A percentile compares a stretch with the other conserved stretches of the same genome.
These are phyloP conservation scores for Syrista parreyssii DNA, from an alignment of 2,888 invertebrate species.

Conservation along the genomic window DNA sequence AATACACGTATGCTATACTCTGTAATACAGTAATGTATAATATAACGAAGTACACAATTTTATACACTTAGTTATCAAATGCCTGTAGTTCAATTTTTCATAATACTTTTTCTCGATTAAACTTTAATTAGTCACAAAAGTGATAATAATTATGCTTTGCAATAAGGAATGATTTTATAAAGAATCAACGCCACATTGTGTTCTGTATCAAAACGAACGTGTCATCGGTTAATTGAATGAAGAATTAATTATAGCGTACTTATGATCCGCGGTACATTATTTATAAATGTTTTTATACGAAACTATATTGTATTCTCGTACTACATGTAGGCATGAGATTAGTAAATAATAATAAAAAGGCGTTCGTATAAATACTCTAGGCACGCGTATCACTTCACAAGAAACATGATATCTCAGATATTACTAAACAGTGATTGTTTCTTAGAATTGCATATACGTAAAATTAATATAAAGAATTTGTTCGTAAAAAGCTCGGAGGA, in stretches of 20 bases:
- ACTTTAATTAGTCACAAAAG: neutral
- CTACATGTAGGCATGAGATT: neutral
- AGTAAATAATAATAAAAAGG: neutral
- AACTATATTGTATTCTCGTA: neutral
- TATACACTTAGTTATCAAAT: neutral
- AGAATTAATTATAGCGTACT: neutral
- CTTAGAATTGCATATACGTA: neutral
- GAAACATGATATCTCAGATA: neutral
- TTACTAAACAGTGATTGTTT: neutral
- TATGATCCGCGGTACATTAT: neutral
- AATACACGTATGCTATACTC: neutral
- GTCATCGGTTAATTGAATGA: neutral
- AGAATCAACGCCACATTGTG: neutral
- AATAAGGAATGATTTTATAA: neutral
- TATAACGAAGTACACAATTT: neutral
- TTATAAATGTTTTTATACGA: neutral
- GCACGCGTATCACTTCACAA: constrained; percentile 4
- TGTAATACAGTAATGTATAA: neutral
- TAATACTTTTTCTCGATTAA: neutral
- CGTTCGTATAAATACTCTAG: neutral
- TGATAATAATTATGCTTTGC: neutral
- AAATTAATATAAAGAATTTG: neutral
- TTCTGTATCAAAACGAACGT: neutral
- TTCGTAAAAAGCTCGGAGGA: constrained; percentile 8
- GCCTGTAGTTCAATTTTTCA: neutral